Evolutionary conservation across 2,888 invertebrate species (phyloP).

Genomic region (Lochmaea capreae): DNA sequence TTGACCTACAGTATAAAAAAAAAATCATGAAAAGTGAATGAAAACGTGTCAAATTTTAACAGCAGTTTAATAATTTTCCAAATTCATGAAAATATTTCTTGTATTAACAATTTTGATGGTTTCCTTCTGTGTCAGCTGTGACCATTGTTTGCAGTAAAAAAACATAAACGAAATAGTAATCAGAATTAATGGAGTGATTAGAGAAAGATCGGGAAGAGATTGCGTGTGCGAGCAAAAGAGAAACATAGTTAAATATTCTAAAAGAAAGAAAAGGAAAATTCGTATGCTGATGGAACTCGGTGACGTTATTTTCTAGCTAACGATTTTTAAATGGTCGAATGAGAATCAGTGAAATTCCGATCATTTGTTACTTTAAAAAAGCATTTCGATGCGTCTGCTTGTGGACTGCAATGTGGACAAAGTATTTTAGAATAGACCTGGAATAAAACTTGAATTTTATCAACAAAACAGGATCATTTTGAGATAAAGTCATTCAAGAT

Average conservation of each 20-base stretch:
- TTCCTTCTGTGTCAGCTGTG: not conserved
- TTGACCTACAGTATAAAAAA: too few relatives aligned
- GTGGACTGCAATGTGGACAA: too few relatives aligned
- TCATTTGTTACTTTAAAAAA: constrained; percentile 50
- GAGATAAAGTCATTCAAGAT: too few relatives aligned
- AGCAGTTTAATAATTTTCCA: too few relatives aligned
- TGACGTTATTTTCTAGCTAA: constrained; percentile 43
- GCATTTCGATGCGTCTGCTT: constrained; percentile 46
- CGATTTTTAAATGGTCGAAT: constrained; percentile 47
- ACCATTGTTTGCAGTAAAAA: constrained; percentile 1
- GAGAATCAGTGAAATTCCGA: constrained; percentile 48
- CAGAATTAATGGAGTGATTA: not conserved
- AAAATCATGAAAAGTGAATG: too few relatives aligned
- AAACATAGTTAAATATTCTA: not conserved
- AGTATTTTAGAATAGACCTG: constrained; percentile 16
- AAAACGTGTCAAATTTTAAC: too few relatives aligned
- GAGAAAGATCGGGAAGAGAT: not conserved
- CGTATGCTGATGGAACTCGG: not conserved
- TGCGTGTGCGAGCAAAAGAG: not conserved
- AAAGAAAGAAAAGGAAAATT: not conserved
- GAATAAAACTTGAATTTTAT: not conserved
- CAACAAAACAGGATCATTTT: too few relatives aligned
- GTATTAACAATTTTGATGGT: too few relatives aligned
- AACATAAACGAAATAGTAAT: not conserved
- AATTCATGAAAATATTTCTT: too few relatives aligned